Percentiles rank a stretch among this genome's conserved stretches.
Evolutionary conservation across 2,797 vertebrate genomes (phyloP).

Genomic region (Chloroceryle inda): DNA sequence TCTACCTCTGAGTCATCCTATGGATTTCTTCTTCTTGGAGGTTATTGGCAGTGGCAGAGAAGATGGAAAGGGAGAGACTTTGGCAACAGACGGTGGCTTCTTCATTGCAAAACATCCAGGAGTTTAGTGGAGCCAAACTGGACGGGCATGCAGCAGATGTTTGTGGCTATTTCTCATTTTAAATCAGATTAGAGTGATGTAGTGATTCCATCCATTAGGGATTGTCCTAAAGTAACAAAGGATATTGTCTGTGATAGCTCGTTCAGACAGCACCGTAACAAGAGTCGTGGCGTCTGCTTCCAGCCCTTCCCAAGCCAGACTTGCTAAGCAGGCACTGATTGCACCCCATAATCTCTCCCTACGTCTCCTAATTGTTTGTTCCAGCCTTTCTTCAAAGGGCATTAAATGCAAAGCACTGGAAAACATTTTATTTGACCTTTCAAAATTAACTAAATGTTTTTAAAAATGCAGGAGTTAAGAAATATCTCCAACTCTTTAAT

Average conservation of each 20-base stretch:
- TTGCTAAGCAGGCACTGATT: background rate
- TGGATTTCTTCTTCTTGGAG: background rate
- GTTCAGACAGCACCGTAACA: background rate
- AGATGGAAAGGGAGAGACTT: background rate
- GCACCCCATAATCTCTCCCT: background rate
- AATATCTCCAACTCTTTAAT: background rate
- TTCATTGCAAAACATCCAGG: background rate
- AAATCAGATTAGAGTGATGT: background rate
- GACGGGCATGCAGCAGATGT: background rate
- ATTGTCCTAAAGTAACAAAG: background rate
- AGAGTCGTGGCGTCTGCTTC: accelerated
- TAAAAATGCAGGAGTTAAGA: background rate
- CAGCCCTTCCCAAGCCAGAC: background rate
- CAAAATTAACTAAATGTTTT: background rate
- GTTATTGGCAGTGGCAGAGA: background rate
- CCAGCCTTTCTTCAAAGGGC: background rate
- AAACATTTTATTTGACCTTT: background rate
- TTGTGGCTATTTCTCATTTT: background rate
- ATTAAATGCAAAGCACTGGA: background rate
- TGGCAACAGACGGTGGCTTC: background rate
- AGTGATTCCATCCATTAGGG: background rate
- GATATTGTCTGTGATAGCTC: background rate
- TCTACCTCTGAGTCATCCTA: background rate
- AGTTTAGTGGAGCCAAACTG: background rate
- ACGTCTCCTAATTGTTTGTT: background rate